These are phyloP conservation scores for Arvicanthis niloticus DNA, from an alignment of 2,113 vertebrate species.

Conservation along the genomic window DNA sequence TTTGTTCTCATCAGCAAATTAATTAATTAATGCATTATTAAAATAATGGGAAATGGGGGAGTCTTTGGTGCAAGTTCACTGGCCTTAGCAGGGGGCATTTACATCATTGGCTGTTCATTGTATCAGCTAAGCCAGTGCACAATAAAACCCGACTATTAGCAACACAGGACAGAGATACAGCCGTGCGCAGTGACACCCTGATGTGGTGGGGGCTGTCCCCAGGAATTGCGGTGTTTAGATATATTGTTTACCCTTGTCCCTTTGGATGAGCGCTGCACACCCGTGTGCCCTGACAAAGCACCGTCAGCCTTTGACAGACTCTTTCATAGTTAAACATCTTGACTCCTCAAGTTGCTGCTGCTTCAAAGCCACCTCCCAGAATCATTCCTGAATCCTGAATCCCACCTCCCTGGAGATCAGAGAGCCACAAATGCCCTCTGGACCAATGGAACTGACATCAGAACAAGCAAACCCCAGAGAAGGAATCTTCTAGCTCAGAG, in stretches of 20 bases:
- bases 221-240: neutral
- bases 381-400: accelerated
- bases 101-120: accelerated
- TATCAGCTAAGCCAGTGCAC: neutral
- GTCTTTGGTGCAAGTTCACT: neutral
- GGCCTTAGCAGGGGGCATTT: neutral
- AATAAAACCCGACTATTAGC: too few relatives aligned
- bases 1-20: neutral
- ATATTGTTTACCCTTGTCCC: neutral
- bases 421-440: neutral
- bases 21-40: neutral
- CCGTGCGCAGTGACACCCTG: accelerated
- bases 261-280: neutral
- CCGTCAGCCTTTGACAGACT: neutral
- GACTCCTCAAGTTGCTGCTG: neutral
- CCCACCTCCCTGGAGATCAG: neutral
- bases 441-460: too few relatives aligned
- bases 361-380: neutral
- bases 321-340: neutral
- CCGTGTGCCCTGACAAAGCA: neutral
- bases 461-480: neutral
- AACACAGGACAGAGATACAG: accelerated
- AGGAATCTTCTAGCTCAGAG: neutral
- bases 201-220: accelerated
- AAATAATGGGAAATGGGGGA: neutral